Percentiles rank a stretch among this genome's conserved stretches.
These are phyloP conservation scores for Cryptoblepharus egeriae DNA, from an alignment of 2,797 vertebrate genomes.

Conservation along the genomic window DNA sequence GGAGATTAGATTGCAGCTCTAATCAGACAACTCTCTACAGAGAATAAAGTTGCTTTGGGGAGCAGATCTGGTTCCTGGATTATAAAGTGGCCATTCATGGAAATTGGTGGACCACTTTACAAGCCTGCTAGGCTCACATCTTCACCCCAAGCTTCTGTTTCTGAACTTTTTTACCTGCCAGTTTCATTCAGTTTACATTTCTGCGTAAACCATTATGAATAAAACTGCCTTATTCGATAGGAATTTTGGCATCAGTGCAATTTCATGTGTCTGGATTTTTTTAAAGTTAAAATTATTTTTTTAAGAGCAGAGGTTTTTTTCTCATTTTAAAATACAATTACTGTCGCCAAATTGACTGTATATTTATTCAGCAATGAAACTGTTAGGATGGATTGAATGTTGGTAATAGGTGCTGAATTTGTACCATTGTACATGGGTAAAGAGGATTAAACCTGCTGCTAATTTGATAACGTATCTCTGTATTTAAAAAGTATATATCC, in stretches of 20 bases:
- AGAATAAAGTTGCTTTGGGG: neutral
- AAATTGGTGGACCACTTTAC: neutral
- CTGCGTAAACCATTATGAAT: neutral
- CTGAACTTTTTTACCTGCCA: neutral
- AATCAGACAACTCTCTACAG: neutral
- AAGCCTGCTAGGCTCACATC: neutral
- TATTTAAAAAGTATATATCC: constrained; percentile 57
- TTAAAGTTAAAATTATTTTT: neutral
- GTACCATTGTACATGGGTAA: constrained; percentile 31
- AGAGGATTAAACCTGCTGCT: constrained; percentile 48
- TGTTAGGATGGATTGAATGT: constrained; percentile 17
- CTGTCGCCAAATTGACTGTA: constrained; percentile 9
- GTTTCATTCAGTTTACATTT: neutral
- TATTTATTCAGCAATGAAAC: neutral
- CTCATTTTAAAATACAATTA: constrained; percentile 15
- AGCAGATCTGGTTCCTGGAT: neutral
- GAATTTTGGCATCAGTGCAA: neutral
- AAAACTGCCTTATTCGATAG: neutral
- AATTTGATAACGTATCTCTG: constrained; percentile 36
- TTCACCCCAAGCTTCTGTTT: neutral
- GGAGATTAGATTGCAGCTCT: no score
- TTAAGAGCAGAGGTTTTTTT: neutral
- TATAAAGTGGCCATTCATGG: neutral
- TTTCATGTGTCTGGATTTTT: constrained; percentile 1
- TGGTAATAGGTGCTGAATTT: constrained; percentile 16